Conservation (phyloP, 2,797 vertebrate species). For the Distichodus sexfasciatus region DNA sequence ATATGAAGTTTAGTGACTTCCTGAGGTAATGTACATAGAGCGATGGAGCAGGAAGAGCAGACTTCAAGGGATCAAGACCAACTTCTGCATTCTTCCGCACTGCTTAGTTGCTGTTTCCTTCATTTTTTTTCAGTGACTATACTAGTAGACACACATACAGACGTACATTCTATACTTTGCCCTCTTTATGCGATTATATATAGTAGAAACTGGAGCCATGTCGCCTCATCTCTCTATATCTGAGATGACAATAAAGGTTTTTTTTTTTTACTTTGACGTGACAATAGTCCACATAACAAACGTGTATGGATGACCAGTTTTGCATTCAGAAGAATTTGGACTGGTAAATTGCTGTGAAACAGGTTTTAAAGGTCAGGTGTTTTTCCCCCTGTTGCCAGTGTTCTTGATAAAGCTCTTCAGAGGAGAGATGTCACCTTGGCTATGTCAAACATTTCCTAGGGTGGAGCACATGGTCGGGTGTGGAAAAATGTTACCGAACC, state of each 20-base stretch:
- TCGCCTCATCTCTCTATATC: too few species aligned
- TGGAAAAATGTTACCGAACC: conserved; percentile 59
- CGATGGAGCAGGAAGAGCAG: not conserved
- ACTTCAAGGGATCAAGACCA: not conserved
- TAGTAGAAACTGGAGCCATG: too few species aligned
- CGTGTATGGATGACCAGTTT: not conserved
- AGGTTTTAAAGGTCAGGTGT: not conserved
- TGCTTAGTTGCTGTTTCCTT: not conserved
- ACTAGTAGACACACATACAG: too few species aligned
- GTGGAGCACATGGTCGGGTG: conserved; percentile 43
- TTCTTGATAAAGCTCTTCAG: not conserved
- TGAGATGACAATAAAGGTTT: too few species aligned
- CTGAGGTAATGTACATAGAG: not conserved
- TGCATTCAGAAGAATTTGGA: not conserved
- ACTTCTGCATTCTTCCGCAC: not conserved
- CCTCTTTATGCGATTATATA: too few species aligned
- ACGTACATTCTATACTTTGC: too few species aligned
- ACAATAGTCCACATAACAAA: not conserved
- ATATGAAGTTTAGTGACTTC: not conserved
- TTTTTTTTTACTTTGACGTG: too few species aligned
- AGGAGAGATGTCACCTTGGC: not conserved
- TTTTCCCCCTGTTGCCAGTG: not conserved
- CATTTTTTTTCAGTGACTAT: too few species aligned
- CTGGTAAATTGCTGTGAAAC: not conserved
- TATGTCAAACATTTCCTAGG: conserved; percentile 44